Percentiles rank a stretch among this genome's conserved stretches.
These are phyloP conservation scores for Sardina pilchardus DNA, from an alignment of 2,113 vertebrate genomes.

Conservation along the genomic window DNA sequence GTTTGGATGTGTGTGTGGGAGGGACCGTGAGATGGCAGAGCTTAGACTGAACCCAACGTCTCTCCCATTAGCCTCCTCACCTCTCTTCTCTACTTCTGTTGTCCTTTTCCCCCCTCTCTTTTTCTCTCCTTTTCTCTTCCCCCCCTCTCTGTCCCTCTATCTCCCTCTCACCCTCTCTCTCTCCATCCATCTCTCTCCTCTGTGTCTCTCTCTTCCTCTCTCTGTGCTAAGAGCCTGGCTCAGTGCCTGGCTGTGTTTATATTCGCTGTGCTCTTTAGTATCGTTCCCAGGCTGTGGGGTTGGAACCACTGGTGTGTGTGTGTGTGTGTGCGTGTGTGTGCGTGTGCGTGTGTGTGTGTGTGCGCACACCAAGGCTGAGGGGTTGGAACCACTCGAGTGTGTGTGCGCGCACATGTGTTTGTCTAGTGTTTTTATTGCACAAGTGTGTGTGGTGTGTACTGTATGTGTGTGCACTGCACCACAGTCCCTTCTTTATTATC, in stretches of 20 bases:
- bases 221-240: slow-evolving; percentile 9
- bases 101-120: not conserved
- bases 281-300: slow-evolving; percentile 27
- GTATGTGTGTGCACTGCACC: not conserved
- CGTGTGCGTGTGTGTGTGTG: slow-evolving; percentile 1
- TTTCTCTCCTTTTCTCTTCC: not conserved
- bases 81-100: not conserved
- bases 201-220: not conserved
- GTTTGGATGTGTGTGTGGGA: no score
- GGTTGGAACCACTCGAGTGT: not conserved
- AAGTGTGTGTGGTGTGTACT: slow-evolving; percentile 15
- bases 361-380: no score
- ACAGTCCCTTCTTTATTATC: slow-evolving; percentile 2
- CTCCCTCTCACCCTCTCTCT: not conserved
- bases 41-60: no score
- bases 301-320: not conserved
- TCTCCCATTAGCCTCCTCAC: not conserved
- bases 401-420: not conserved
- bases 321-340: not conserved
- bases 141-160: not conserved
- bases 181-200: not conserved
- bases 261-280: slow-evolving; percentile 8
- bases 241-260: slow-evolving; percentile 18
- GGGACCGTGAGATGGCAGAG: no score
- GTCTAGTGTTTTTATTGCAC: slow-evolving; percentile 20